Conservation (phyloP, 2,888 invertebrate species). For the Amphimallon solstitiale region DNA sequence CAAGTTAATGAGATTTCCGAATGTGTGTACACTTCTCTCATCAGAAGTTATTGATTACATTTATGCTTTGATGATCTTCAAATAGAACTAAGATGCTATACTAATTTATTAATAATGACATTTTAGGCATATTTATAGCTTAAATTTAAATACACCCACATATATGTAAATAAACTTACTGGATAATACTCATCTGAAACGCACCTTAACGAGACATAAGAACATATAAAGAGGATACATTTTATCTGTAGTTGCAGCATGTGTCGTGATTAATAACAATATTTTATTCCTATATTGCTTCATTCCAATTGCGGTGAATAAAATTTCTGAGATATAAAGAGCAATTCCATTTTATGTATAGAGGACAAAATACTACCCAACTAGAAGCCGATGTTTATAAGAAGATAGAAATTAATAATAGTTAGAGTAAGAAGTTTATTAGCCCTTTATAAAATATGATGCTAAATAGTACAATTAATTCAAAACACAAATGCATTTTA, state of each 20-base stretch:
- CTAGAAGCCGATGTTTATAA: not conserved
- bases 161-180: not conserved
- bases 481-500: conserved; percentile 10
- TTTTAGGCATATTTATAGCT: conserved; percentile 24
- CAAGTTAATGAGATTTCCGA: not conserved
- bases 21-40: not conserved
- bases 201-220: not conserved
- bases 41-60: conserved; percentile 26
- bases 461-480: conserved; percentile 23
- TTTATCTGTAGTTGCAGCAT: not conserved
- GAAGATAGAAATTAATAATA: not conserved
- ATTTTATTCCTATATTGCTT: not conserved
- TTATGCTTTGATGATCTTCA: not conserved
- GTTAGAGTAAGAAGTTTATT: conserved; percentile 10
- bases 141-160: conserved; percentile 16
- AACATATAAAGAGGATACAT: not conserved
- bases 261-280: conserved; percentile 8
- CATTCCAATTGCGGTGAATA: not conserved
- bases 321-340: not conserved
- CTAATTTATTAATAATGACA: conserved; percentile 25
- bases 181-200: not conserved
- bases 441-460: not conserved
- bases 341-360: not conserved
- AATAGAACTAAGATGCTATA: conserved; percentile 9
- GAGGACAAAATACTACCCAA: not conserved